phyloP scores from a whole-genome alignment of 2,888 invertebrate species.

The Chydorus sphaericus region DNA sequence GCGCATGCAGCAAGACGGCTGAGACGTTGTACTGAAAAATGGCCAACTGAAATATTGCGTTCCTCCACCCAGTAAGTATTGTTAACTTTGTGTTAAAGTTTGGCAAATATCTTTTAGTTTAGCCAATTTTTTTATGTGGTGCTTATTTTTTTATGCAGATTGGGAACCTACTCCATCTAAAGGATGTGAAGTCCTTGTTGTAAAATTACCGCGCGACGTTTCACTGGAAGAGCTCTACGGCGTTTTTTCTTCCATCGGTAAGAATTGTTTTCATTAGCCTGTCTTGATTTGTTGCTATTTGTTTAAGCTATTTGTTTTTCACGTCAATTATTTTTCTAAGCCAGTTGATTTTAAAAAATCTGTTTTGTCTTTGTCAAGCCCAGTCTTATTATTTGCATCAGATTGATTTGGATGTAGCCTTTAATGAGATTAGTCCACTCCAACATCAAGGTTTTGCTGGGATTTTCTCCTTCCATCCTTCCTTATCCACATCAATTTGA shows the following conservation, averaged over 20 bases:
- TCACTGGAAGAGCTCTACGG: constrained; percentile 65
- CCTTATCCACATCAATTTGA: too few species aligned
- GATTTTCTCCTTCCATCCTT: too few species aligned
- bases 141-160: constrained; percentile 17
- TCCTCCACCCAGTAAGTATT: constrained; percentile 39
- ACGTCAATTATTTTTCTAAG: too few species aligned
- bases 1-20: constrained; percentile 26
- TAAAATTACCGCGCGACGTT: constrained; percentile 58
- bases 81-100: too few species aligned
- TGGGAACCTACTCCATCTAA: constrained; percentile 40
- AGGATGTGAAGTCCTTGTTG: constrained; percentile 60
- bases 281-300: constrained; percentile 62
- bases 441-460: too few species aligned
- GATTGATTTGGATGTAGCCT: too few species aligned
- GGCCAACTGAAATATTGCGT: constrained; percentile 60
- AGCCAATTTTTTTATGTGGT: background rate
- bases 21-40: constrained; percentile 50
- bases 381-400: too few species aligned
- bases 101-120: too few species aligned
- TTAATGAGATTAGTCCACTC: too few species aligned
- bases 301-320: constrained; percentile 50
- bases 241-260: constrained; percentile 48
- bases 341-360: too few species aligned
- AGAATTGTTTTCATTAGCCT: too few species aligned
- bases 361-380: too few species aligned